Base-by-base conservation (phyloP, 2,797 vertebrate species). In the Sebastes cheni region DNA sequence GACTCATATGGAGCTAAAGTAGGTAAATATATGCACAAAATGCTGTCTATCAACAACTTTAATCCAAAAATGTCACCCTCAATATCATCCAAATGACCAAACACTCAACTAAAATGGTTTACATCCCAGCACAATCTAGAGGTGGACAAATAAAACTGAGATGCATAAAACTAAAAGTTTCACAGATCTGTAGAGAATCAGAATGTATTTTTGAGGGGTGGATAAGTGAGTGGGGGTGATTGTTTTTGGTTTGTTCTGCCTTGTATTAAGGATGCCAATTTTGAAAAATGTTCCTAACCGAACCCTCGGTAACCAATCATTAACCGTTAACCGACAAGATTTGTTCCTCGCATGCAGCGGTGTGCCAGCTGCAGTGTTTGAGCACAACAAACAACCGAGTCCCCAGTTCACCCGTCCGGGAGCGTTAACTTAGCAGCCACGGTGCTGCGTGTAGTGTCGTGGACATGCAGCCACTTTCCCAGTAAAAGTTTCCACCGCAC, bases 271-370 rank as follows among this genome's bases (percentile, higher is more conserved):
- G 39, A 39, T 39, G 39, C 39, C 14, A 39, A 39, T 39, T 4
- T 13, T n/a, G n/a, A n/a, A n/a, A n/a, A n/a, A n/a, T n/a, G n/a
- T n/a, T n/a, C n/a, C n/a, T n/a, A 39, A 39, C 5, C 13, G 5
- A 39, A 39, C 39, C 39, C 39, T 39, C 1, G 5, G 14, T 39
- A 39, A 39, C 39, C 39, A 0, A 39, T 39, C 0, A 39, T 39
- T 39, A 39, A 14, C 39, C 13, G 13, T 39, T 39, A 14, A 39
- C 39, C 13, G 39, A 39, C 39, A 14, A 39, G 39, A 39, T 39
- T 39, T 39, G 13, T 39, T 5, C 39, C 39, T 39, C 0, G 13
- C 39, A 39, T 14, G 39, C 39, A 39, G 13, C 39, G 39, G 39
- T 39, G 39, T 0, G 39, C 39, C 39, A 39, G 39, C 39, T 39